Conservation (phyloP, 2,797 vertebrate species). For the Rachycentron canadum region DNA sequence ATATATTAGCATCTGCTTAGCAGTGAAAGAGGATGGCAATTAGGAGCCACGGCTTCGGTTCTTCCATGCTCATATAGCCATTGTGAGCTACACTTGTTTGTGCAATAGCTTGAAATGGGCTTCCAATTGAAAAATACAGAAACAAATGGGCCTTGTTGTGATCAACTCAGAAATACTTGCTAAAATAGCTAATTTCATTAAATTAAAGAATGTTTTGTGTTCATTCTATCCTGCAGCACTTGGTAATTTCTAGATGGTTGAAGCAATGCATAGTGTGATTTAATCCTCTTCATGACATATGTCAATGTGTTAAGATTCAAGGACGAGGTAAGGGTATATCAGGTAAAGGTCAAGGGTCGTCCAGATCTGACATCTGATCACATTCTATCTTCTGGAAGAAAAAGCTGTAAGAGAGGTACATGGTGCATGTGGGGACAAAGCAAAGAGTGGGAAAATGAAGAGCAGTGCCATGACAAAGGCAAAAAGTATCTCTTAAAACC, state of each 20-base stretch:
- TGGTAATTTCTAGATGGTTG: constrained; percentile 3
- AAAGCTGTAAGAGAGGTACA: background rate
- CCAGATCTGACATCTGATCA: constrained; percentile 27
- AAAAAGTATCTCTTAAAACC: constrained; percentile 11
- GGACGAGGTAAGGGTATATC: constrained; percentile 9
- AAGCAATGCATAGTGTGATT: background rate
- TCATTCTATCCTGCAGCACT: background rate
- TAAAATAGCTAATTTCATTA: constrained; percentile 10
- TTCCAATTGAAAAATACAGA: background rate
- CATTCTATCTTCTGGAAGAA: constrained; percentile 14
- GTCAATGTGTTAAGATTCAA: constrained; percentile 1
- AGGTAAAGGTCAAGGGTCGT: constrained; percentile 30
- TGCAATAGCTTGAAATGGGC: constrained; percentile 6
- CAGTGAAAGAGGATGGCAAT: constrained; percentile 44
- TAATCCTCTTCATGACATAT: constrained; percentile 11
- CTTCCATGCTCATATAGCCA: background rate
- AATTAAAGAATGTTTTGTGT: constrained; percentile 5
- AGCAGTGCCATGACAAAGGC: background rate
- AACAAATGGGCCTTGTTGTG: background rate
- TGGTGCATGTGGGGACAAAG: background rate
- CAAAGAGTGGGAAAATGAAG: background rate
- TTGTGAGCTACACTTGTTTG: constrained; percentile 14
- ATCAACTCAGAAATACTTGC: too few relatives aligned
- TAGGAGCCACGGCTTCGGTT: constrained; percentile 35
- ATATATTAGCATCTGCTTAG: constrained; percentile 75